Conservation (phyloP, 2,797 vertebrate genomes). For the Sparidentex hasta region DNA sequence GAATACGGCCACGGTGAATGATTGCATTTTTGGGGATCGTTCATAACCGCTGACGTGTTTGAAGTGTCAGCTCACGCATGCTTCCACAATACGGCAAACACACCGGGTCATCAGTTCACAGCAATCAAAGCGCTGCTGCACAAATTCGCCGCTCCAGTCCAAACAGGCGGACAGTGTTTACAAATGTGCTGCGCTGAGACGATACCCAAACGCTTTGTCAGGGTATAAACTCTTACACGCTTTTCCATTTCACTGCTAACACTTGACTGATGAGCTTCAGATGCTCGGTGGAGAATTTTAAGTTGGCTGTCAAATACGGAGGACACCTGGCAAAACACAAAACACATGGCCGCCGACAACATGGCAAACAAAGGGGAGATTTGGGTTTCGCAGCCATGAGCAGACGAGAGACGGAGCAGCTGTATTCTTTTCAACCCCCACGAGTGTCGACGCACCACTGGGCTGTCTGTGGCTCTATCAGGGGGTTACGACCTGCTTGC, state of each 20-base stretch:
- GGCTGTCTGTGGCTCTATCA: conserved; percentile 28
- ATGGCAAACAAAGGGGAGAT: conserved; percentile 47
- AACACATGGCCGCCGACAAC: conserved; percentile 58
- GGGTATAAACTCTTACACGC: conserved; percentile 48
- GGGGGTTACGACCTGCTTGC: conserved; percentile 49
- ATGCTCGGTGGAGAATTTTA: conserved; percentile 32
- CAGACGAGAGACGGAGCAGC: conserved; percentile 55
- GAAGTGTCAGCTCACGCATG: conserved; percentile 62
- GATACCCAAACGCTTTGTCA: conserved; percentile 62
- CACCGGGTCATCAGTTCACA: conserved; percentile 68
- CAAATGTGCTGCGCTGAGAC: conserved; percentile 54
- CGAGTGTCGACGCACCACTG: conserved; percentile 44
- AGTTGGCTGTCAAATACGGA: conserved; percentile 58
- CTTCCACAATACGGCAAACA: conserved; percentile 62
- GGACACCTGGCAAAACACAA: conserved; percentile 61
- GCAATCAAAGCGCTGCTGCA: conserved; percentile 62
- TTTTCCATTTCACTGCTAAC: conserved; percentile 44
- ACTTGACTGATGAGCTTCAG: conserved; percentile 48
- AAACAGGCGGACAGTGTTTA: conserved; percentile 78
- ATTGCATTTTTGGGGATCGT: conserved; percentile 54
- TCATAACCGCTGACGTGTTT: conserved; percentile 65
- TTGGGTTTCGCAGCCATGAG: conserved; percentile 25
- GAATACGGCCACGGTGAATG: conserved; percentile 62
- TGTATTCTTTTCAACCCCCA: conserved; percentile 51
- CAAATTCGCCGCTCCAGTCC: conserved; percentile 51